Evolutionary conservation across 2,113 vertebrate species (phyloP).

Genomic region (Helogale parvula): DNA sequence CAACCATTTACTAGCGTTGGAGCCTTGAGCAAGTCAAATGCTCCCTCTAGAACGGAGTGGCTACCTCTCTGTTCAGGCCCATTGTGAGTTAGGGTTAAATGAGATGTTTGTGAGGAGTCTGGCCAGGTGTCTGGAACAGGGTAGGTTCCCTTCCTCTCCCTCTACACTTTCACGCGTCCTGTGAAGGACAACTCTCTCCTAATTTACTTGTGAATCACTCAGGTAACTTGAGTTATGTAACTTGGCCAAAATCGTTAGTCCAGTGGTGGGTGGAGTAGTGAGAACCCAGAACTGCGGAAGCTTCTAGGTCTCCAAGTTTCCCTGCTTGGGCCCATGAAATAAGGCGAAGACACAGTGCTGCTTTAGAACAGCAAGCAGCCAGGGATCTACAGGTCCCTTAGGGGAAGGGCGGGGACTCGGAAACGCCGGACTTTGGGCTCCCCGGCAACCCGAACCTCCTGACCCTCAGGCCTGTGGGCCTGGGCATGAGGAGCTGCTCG

Average conservation of each 20-base stretch:
- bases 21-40: background rate
- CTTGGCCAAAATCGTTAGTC: background rate
- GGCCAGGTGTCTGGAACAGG: background rate
- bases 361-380: background rate
- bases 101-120: background rate
- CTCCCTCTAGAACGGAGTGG: accelerated
- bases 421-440: too few species aligned
- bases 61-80: background rate
- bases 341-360: background rate
- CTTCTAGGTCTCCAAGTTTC: accelerated
- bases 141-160: too few species aligned
- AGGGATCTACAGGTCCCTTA: background rate
- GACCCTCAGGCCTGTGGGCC: background rate
- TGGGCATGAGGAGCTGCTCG: background rate
- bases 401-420: background rate
- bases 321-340: background rate
- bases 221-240: too few species aligned
- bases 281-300: background rate
- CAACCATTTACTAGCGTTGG: background rate
- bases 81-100: too few species aligned
- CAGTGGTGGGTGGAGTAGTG: background rate
- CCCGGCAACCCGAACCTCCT: background rate
- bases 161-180: too few species aligned
- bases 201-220: background rate
- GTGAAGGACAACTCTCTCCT: background rate